Evolutionary conservation across 2,888 invertebrate species (phyloP), one percentile per base, ranked within the genome.

Genomic region (Creontiades dilutus): DNA sequence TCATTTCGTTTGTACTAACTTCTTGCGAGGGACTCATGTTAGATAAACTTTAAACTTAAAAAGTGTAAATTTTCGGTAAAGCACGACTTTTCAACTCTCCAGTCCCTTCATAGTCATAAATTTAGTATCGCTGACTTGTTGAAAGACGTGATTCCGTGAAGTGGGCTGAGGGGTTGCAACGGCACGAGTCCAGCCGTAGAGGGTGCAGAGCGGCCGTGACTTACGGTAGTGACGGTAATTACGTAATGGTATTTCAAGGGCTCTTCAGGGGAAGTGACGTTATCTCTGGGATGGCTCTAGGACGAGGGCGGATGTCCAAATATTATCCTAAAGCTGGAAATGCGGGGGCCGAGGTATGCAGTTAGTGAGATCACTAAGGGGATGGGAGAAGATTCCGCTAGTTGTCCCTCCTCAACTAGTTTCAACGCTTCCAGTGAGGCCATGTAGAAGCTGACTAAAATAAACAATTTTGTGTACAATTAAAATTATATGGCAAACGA

Each of bases 201-300:
- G 23, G 19, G 19, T 23, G 68, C 23, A 23, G 68, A 23, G 76
- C 28, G 13, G 47, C 47, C 85, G 85, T 85, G 85, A 85, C 85
- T 85, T 85, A 85, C 85, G 37, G 85, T 85, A 85, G 85, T 85
- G 85, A 85, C n/a, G 85, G 55, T 61, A 85, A 85, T 85, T 85
- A 61, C 85, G 23, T 82, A 82, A 85, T 85, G 85, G 85, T 46
- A 85, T 85, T 85, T 55, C 85, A 61, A 52, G 85, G 61, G 61
- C 57, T 37, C 61, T 85, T 19, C 85, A 1, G 19, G 0, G n/a
- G 7, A 57, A 27, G 61, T 11, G 61, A n/a, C 61, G n/a, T n/a
- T 19, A 19, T 19, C 68, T 12, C 5, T 23, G n/a, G 57, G n/a
- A n/a, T n/a, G 55, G 16, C 16, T 23, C 23, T 19, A 16, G 48